A percentile compares a stretch with the other conserved stretches of the same genome.
phyloP scores from a whole-genome alignment of 35 echinoderm and acorn worm genomes.

The Ophioderma brevispina region DNA sequence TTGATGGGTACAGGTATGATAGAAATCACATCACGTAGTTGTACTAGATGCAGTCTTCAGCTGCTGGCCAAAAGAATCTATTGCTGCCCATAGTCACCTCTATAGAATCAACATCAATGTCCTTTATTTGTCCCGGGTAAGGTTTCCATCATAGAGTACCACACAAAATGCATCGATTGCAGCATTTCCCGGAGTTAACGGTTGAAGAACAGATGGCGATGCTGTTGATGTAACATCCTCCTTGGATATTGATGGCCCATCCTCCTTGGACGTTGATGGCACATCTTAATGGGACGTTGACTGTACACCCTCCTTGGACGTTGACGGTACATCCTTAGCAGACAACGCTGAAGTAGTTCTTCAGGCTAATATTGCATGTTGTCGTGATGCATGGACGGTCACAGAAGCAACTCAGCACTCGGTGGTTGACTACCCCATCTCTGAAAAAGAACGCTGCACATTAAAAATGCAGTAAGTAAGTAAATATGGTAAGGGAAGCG shows the following conservation, averaged over 20 bases:
- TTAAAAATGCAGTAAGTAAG: too few relatives aligned
- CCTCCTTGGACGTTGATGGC: too few relatives aligned
- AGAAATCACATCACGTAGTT: slow-evolving; percentile 1
- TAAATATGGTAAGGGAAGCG: too few relatives aligned
- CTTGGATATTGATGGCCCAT: too few relatives aligned
- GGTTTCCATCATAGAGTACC: slow-evolving; percentile 12
- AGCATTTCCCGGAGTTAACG: not conserved
- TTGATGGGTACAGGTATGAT: not conserved
- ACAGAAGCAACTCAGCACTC: slow-evolving; percentile 18
- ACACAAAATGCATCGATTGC: slow-evolving; percentile 13
- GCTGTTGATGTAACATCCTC: too few relatives aligned
- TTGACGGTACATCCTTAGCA: not conserved
- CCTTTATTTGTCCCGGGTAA: slow-evolving; percentile 24
- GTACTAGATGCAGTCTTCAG: slow-evolving; percentile 28
- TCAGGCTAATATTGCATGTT: not conserved
- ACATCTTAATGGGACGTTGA: too few relatives aligned
- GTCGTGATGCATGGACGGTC: slow-evolving; percentile 22
- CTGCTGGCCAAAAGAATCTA: slow-evolving; percentile 23
- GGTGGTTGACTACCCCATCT: not conserved
- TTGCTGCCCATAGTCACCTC: slow-evolving; percentile 30
- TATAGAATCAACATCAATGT: slow-evolving; percentile 33
- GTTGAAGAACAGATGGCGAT: too few relatives aligned
- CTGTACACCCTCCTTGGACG: too few relatives aligned
- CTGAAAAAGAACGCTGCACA: not conserved
- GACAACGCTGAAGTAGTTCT: not conserved